Base-by-base conservation (phyloP, 2,888 invertebrate genomes). In the Oligia latruncula region DNA sequence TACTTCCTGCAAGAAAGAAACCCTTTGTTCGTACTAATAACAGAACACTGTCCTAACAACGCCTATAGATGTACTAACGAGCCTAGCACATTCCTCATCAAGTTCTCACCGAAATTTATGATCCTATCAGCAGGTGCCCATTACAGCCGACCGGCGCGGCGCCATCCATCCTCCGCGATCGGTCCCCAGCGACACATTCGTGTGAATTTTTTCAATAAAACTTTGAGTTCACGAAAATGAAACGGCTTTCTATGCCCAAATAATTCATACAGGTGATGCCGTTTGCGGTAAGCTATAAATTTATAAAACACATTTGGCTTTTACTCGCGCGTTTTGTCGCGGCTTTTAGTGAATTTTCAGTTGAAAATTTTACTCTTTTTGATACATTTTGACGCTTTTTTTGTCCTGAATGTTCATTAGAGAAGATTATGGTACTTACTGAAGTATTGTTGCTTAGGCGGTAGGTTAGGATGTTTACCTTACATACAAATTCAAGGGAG, bases 191-290 rank as follows among this genome's bases (percentile, higher is more conserved):
- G 87, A 23, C 66, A 65, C 80, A 80, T 85, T 74, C 66, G 13
- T 46, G 66, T 77, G 77, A 84, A 87, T 87, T 80, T 87, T 87
- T 85, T 83, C 80, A 77, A 80, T 84, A 72, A 68, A 87, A 86
- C 64, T 73, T 71, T 35, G 29, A n/a, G 66, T 65, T 35, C 71
- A 17, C 64, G 74, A 76, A 35, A 76, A 83, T 73, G 87, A 55
- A 79, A 71, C 62, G 43, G 55, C 46, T 76, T 87, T 35, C 66
- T 58, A 46, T 17, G n/a, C 60, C 43, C 35, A 70, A 87, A 85
- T 85, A 79, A 85, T 85, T 83, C 73, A 87, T 68, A 70, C 60
- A 62, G 64, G 65, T 65, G 20, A 46, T 60, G 29, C 35, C 52
- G 64, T 75, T 15, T 66, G 43, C 23, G 58, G 60, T 64, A 13